These are phyloP conservation scores for Ochotona curzoniae DNA, from an alignment of 2,113 vertebrate species.

Conservation along the genomic window DNA sequence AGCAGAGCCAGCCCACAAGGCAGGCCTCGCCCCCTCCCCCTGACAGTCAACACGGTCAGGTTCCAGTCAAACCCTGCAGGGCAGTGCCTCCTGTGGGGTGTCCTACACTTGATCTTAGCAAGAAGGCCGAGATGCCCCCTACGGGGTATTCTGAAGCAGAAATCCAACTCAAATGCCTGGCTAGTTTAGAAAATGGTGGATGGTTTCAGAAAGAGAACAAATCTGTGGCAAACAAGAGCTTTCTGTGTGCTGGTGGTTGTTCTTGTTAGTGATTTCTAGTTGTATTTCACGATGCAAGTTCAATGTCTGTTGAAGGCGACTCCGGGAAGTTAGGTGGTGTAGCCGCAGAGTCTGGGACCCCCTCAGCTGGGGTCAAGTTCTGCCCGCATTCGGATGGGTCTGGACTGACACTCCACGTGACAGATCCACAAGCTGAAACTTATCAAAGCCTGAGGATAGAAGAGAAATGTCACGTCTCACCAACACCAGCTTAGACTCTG, in stretches of 20 bases:
- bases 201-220: slow-evolving; percentile 34
- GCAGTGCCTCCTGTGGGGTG: background rate
- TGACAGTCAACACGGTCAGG: slow-evolving; percentile 37
- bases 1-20: slow-evolving; percentile 19
- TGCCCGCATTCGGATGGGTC: background rate
- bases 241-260: background rate
- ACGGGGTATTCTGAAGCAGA: background rate
- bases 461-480: background rate
- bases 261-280: background rate
- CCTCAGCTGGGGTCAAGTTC: background rate
- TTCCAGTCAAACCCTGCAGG: background rate
- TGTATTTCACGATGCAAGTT: background rate
- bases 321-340: background rate
- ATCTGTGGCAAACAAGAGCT: background rate
- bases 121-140: background rate
- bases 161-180: background rate
- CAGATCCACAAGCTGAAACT: background rate
- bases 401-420: background rate
- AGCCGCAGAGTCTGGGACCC: background rate
- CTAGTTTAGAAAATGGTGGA: slow-evolving; percentile 22
- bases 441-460: background rate
- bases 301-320: background rate
- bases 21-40: slow-evolving; percentile 1
- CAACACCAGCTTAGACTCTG: no score
- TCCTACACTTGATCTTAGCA: no score